Base-by-base conservation (phyloP, 2,888 invertebrate species). In the Brenthis hecate region DNA sequence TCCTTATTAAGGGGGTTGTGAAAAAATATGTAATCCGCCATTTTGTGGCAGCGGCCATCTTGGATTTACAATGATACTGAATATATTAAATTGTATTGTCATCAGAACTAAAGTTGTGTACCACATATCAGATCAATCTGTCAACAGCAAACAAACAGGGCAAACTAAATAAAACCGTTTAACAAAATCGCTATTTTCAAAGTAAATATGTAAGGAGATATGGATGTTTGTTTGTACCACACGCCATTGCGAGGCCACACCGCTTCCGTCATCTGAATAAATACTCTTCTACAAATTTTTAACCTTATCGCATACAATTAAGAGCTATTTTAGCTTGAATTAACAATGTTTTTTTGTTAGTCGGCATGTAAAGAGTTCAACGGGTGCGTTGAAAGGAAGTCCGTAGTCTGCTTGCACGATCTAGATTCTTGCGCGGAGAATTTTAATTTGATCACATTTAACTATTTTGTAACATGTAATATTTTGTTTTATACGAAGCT, bases 361-460 rank as follows among this genome's bases (percentile, higher is more conserved):
- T 75, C 76, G 81, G 74, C 76, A 79, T 80, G 78, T 78, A 86
- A 86, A 87, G 86, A 87, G 87, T 87, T 87, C 86, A 88, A 83
- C 86, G 81, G 81, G 81, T 83, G 80, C 79, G 79, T 78, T 69
- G 77, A 75, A 71, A 85, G 86, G 87, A 87, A 84, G 83, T 88
- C 85, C 85, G 85, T 72, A 75, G 72, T 75, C 73, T 75, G 75
- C 73, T 67, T 65, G 68, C 57, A 70, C 65, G 74, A 77, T 80
- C 80, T 78, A 78, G 79, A 79, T 76, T 74, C 73, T 72, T 72
- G 68, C 69, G 70, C 68, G 58, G 56, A 67, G 74, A 71, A 75
- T 76, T 71, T 74, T 64, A 62, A 72, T 71, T 66, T 51, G 47
- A 66, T 69, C 64, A 61, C 64, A 62, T 56, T 68, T 68, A 60